Conservation (phyloP, 1,140 invertebrate species). For the Bombus turneri region DNA sequence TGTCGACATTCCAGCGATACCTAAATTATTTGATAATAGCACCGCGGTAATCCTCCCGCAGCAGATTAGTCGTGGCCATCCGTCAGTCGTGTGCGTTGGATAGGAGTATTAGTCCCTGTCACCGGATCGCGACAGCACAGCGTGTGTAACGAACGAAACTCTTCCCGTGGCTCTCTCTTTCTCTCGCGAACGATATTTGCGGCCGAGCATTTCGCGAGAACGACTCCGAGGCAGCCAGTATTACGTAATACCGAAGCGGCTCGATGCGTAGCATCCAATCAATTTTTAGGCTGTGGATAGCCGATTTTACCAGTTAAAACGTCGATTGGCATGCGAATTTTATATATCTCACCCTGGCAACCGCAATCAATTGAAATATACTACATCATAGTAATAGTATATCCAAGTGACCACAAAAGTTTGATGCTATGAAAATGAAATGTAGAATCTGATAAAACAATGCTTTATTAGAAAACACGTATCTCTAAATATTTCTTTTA, state of each 20-base stretch:
- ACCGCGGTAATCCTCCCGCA: slow-evolving; percentile 36
- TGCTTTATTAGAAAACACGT: no score
- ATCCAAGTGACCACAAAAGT: no score
- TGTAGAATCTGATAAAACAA: no score
- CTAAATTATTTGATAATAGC: slow-evolving; percentile 61
- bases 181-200: slow-evolving; percentile 44
- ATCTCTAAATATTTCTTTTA: no score
- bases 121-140: slow-evolving; percentile 50
- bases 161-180: slow-evolving; percentile 5
- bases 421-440: no score
- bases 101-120: slow-evolving; percentile 68
- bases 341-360: no score
- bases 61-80: slow-evolving; percentile 52
- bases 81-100: slow-evolving; percentile 52
- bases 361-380: no score
- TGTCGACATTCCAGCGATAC: slow-evolving; percentile 29
- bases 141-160: slow-evolving; percentile 57
- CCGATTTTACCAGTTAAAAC: neutral
- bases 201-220: slow-evolving; percentile 46
- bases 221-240: slow-evolving; percentile 45
- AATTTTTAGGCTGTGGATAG: neutral
- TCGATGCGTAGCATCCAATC: slow-evolving; percentile 7
- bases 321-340: no score
- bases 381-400: no score
- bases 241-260: slow-evolving; percentile 50